Base-by-base conservation (phyloP, 1,140 invertebrate genomes). In the Chionoecetes opilio region DNA sequence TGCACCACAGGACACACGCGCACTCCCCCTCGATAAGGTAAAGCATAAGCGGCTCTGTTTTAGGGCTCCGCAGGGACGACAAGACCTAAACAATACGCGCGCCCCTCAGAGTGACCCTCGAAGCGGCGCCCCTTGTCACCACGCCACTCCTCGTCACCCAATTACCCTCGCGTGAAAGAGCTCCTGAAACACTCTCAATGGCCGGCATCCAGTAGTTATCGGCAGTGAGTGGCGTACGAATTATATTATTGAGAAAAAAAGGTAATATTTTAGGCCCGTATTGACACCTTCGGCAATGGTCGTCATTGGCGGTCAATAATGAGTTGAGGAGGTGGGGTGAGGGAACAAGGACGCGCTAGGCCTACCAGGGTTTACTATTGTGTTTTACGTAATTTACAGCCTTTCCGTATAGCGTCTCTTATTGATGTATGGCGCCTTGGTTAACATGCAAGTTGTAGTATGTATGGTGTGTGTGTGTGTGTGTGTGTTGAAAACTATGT, bases 221-320 rank as follows among this genome's bases (percentile, higher is more conserved):
- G 63, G 63, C 63, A 75, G 63, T n/a, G 63, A n/a, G 63, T 26
- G 63, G 63, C 63, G 63, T 75, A 75, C 63, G 63, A 75, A 75
- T 75, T 75, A 75, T 75, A 75, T 75, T 75, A 75, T 75, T 75
- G 63, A 75, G 63, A 75, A 75, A 75, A 75, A 75, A 75, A 75
- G 63, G 63, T 26, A 75, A 75, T 75, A 75, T 75, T 75, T 75
- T n/a, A 75, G 63, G 63, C 21, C 21, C 63, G 63, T 75, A 75
- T 75, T 75, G 63, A 75, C 63, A 75, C 63, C n/a, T 75, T 75
- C 63, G 63, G 63, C 63, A 75, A 75, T 75, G 63, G 63, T 75
- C 63, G 63, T 75, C 63, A 75, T 17, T 26, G 21, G 63, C n/a
- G 63, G 63, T 75, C 63, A 75, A 75, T 75, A 75, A 75, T 75